Conservation (phyloP, 2,888 invertebrate genomes). For the Rhamphomyia laevipes region DNA sequence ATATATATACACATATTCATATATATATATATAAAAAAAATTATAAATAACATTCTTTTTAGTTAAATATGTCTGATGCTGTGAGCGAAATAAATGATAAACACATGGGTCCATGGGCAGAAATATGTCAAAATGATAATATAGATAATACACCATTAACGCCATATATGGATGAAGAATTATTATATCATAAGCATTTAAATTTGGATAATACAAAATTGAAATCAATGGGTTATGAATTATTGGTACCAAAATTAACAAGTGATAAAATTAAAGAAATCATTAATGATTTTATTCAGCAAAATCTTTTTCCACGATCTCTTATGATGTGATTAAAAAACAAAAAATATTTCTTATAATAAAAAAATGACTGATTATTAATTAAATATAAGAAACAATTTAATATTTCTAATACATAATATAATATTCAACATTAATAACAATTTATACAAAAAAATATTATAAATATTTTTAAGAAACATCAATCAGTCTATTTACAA, state of each 20-base stretch:
- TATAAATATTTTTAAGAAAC: too few species aligned
- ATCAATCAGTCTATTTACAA: too few species aligned
- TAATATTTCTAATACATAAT: too few species aligned
- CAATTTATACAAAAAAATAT: too few species aligned
- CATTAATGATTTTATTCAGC: conserved; percentile 65
- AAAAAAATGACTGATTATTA: too few species aligned
- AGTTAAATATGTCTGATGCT: conserved; percentile 67
- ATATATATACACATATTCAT: background rate
- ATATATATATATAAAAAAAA: background rate
- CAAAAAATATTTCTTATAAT: too few species aligned
- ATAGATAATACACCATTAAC: conserved; percentile 78
- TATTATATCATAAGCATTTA: conserved; percentile 69
- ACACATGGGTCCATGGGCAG: conserved; percentile 86
- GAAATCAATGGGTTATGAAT: conserved; percentile 45
- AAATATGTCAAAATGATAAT: conserved; percentile 61
- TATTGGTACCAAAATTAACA: conserved; percentile 50
- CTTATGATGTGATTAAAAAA: conserved; percentile 31
- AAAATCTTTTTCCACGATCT: conserved; percentile 73
- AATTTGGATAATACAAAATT: conserved; percentile 60
- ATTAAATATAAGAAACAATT: too few species aligned
- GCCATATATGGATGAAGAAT: conserved; percentile 74
- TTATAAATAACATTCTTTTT: conserved; percentile 17
- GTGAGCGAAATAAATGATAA: conserved; percentile 90
- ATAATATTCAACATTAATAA: too few species aligned
- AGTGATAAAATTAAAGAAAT: conserved; percentile 53